phyloP scores from a whole-genome alignment of 2,797 vertebrate genomes.

The Natrix natrix region DNA sequence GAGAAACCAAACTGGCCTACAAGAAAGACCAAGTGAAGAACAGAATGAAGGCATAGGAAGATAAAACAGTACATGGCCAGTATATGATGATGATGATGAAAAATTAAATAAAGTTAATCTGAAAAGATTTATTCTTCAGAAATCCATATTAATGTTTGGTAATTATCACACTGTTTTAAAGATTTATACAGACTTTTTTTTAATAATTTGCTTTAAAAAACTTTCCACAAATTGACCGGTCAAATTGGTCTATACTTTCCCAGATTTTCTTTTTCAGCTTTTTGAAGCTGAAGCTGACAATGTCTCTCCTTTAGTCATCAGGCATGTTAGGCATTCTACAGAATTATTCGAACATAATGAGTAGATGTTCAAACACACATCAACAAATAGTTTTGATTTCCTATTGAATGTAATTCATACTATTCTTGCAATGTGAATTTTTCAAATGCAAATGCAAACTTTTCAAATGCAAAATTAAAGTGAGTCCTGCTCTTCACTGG shows the following conservation, averaged over 20 bases:
- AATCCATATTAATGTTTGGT: background rate
- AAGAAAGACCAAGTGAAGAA: no score
- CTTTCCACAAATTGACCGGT: background rate
- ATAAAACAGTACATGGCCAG: no score
- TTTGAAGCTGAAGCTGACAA: background rate
- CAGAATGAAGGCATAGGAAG: no score
- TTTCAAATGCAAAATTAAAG: background rate
- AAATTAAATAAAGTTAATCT: background rate
- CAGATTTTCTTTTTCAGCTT: background rate
- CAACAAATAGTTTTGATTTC: background rate
- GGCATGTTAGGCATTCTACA: background rate
- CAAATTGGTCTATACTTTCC: background rate
- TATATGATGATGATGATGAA: no score
- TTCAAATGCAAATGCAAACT: background rate
- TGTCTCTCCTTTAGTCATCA: background rate
- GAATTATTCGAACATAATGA: background rate
- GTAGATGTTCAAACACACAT: background rate
- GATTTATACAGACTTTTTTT: background rate
- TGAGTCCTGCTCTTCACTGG: background rate
- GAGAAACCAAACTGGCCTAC: no score
- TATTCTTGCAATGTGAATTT: background rate
- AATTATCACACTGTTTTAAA: background rate
- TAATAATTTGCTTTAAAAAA: background rate
- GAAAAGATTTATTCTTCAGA: background rate
- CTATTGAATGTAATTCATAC: background rate